Evolutionary conservation across 2,888 invertebrate species (phyloP).

Genomic region (Dyspetes luteomarginatus): DNA sequence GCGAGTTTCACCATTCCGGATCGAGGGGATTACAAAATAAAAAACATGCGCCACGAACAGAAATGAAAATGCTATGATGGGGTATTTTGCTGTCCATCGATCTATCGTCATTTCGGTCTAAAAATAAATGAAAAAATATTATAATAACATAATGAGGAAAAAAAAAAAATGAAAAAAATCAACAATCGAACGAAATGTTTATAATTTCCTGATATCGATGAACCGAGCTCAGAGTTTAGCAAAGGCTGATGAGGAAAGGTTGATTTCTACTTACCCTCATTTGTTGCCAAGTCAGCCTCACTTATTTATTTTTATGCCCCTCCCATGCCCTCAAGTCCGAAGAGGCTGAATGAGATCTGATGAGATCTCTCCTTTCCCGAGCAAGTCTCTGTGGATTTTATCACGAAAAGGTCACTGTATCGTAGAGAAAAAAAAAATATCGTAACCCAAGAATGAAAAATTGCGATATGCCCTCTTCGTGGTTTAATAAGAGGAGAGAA

Average conservation of each 20-base stretch:
- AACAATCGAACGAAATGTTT: background rate
- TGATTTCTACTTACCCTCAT: background rate
- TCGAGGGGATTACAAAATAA: constrained; percentile 35
- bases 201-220: background rate
- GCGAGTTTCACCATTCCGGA: constrained; percentile 27
- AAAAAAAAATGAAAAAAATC: background rate
- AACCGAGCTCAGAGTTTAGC: background rate
- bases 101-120: too few species aligned
- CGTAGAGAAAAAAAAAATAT: background rate
- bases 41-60: constrained; percentile 6
- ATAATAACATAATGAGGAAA: background rate
- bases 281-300: background rate
- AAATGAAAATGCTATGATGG: background rate
- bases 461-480: constrained; percentile 20
- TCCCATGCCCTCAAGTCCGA: background rate
- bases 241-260: background rate
- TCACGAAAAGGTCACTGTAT: too few species aligned
- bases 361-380: background rate
- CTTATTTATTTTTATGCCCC: constrained; percentile 8
- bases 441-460: constrained; percentile 26
- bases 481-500: constrained; percentile 15
- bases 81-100: background rate
- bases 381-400: constrained; percentile 6
- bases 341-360: constrained; percentile 9
- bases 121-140: background rate